Percentiles rank a stretch among this genome's conserved stretches.
Conservation (phyloP, 2,888 invertebrate species). For the Scaptomyza reducta region DNA sequence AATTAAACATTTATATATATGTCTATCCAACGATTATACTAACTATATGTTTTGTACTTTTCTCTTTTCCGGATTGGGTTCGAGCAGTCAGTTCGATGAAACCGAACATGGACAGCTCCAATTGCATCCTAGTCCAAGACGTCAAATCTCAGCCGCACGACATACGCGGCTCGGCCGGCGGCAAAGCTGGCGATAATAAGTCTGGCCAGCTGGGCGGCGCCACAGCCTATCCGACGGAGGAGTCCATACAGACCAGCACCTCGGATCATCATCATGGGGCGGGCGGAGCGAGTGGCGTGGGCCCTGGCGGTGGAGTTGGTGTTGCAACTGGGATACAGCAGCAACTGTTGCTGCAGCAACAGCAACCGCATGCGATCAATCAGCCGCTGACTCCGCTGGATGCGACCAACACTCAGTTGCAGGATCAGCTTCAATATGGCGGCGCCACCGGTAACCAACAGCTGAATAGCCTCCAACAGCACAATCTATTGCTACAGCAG, state of each 20-base stretch:
- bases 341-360: conserved; percentile 86
- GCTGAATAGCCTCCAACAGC: conserved; percentile 48
- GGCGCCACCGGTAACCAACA: conserved; percentile 53
- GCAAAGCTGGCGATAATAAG: conserved; percentile 70
- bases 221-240: conserved; percentile 90
- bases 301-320: background rate
- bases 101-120: conserved; percentile 93
- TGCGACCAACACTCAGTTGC: conserved; percentile 70
- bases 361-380: conserved; percentile 83
- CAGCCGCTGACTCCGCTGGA: conserved; percentile 73
- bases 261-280: conserved; percentile 86
- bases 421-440: conserved; percentile 70
- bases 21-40: background rate
- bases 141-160: conserved; percentile 91
- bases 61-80: conserved; percentile 81
- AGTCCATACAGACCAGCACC: conserved; percentile 90
- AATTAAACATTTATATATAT: background rate
- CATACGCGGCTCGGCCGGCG: conserved; percentile 89
- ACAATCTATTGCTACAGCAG: conserved; percentile 73
- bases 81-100: conserved; percentile 95
- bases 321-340: conserved; percentile 84
- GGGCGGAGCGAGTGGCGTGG: background rate
- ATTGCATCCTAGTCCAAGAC: conserved; percentile 94
- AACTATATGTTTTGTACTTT: conserved; percentile 20
- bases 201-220: conserved; percentile 56